These are phyloP conservation scores for Drosophila willistoni DNA, from an alignment of 1,140 invertebrate species.

Conservation along the genomic window DNA sequence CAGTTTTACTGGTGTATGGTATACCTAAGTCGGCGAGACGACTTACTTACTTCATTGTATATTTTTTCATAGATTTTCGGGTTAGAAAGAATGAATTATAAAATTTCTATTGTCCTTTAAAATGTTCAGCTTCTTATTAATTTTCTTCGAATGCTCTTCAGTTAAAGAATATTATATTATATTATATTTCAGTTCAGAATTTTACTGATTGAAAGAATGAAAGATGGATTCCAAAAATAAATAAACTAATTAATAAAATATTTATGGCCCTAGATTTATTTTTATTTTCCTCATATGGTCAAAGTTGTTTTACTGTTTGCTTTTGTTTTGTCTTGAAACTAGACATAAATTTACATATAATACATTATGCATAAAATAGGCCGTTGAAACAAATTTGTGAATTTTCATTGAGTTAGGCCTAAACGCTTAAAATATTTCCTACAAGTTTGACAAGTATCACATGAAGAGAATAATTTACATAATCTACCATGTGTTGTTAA, in stretches of 20 bases:
- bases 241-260: not conserved
- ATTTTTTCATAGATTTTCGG: too few species aligned
- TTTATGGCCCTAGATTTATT: not conserved
- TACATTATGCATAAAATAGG: slow-evolving; percentile 4
- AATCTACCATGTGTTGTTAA: slow-evolving; percentile 6
- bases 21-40: too few species aligned
- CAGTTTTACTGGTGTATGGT: too few species aligned
- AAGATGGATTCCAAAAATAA: not conserved
- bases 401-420: too few species aligned
- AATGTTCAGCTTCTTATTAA: too few species aligned
- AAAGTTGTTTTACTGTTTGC: not conserved
- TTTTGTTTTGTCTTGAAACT: not conserved
- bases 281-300: not conserved
- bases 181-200: too few species aligned
- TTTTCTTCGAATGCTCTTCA: too few species aligned
- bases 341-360: slow-evolving; percentile 6
- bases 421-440: slow-evolving; percentile 1
- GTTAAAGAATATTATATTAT: too few species aligned
- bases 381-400: not conserved
- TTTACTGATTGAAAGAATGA: too few species aligned
- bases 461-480: slow-evolving; percentile 1
- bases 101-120: too few species aligned
- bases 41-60: too few species aligned
- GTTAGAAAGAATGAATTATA: too few species aligned
- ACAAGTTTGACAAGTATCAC: slow-evolving; percentile 5